These are phyloP conservation scores for Lithophane semibrunnea DNA, from an alignment of 2,888 invertebrate genomes.

Conservation along the genomic window DNA sequence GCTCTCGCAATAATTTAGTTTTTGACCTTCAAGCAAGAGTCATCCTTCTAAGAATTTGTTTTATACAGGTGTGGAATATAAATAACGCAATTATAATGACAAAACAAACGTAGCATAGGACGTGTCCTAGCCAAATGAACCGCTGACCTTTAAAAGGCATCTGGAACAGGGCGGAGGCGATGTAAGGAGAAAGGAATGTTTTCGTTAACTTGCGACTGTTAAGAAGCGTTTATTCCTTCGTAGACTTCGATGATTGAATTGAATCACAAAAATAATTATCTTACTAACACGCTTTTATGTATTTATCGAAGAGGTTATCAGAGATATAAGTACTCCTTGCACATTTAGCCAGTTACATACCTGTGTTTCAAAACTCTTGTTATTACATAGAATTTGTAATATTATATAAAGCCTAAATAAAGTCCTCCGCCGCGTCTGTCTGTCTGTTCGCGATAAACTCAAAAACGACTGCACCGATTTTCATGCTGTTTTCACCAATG, in stretches of 20 bases:
- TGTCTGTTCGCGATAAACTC: too few species aligned
- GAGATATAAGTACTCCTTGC: too few species aligned
- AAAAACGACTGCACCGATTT: too few species aligned
- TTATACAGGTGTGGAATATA: conserved; percentile 12
- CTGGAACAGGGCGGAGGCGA: conserved; percentile 31
- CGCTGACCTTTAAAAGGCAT: conserved; percentile 39
- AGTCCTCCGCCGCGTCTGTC: too few species aligned
- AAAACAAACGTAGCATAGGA: not conserved
- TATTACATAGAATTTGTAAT: too few species aligned
- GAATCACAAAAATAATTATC: not conserved
- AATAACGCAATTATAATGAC: not conserved
- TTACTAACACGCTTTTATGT: not conserved
- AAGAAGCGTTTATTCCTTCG: not conserved
- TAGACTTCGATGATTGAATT: not conserved
- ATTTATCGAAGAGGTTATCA: not conserved
- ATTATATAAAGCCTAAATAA: too few species aligned
- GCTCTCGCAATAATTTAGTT: conserved; percentile 1
- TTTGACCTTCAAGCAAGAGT: conserved; percentile 22
- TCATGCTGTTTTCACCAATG: too few species aligned
- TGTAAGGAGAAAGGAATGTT: conserved; percentile 38
- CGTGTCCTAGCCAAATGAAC: conserved; percentile 28
- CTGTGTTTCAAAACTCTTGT: too few species aligned
- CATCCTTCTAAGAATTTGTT: not conserved
- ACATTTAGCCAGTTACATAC: too few species aligned
- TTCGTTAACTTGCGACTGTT: conserved; percentile 14